Evolutionary conservation across 2,888 invertebrate species (phyloP).

Genomic region (Macaria liturata): DNA sequence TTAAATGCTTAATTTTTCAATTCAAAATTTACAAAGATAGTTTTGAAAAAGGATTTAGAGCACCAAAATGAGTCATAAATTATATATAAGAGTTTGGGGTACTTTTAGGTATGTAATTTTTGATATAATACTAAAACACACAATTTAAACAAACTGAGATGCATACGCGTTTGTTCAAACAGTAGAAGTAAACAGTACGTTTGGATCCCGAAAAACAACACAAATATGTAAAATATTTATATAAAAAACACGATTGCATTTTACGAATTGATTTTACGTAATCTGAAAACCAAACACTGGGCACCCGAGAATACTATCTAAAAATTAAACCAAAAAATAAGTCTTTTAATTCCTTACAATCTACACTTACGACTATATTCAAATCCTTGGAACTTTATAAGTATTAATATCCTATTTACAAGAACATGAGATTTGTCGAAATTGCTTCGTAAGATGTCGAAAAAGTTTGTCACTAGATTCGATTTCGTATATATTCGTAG

Average conservation of each 20-base stretch:
- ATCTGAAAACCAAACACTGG: constrained; percentile 35
- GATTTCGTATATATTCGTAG: constrained; percentile 16
- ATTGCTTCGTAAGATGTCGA: constrained; percentile 20
- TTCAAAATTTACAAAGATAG: constrained; percentile 25
- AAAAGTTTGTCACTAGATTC: constrained; percentile 33
- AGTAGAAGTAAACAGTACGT: too few relatives aligned
- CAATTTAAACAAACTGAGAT: too few relatives aligned
- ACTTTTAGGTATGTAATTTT: not conserved
- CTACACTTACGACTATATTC: constrained; percentile 55
- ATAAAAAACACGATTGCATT: constrained; percentile 19
- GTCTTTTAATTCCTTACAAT: constrained; percentile 67
- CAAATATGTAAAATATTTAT: not conserved
- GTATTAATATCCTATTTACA: constrained; percentile 45
- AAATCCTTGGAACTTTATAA: constrained; percentile 67
- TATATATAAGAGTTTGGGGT: not conserved
- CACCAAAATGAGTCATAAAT: constrained; percentile 7
- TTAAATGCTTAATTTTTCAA: constrained; percentile 38
- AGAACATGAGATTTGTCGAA: constrained; percentile 21
- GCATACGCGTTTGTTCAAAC: too few relatives aligned
- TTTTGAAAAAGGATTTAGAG: constrained; percentile 4
- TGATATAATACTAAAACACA: too few relatives aligned
- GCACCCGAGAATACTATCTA: constrained; percentile 47
- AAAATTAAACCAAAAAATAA: constrained; percentile 59
- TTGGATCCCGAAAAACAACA: not conserved
- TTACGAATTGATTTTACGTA: constrained; percentile 12